A percentile compares a stretch with the other conserved stretches of the same genome.
Conservation (phyloP, 2,888 invertebrate genomes). For the Caenorhabditis sp. region DNA sequence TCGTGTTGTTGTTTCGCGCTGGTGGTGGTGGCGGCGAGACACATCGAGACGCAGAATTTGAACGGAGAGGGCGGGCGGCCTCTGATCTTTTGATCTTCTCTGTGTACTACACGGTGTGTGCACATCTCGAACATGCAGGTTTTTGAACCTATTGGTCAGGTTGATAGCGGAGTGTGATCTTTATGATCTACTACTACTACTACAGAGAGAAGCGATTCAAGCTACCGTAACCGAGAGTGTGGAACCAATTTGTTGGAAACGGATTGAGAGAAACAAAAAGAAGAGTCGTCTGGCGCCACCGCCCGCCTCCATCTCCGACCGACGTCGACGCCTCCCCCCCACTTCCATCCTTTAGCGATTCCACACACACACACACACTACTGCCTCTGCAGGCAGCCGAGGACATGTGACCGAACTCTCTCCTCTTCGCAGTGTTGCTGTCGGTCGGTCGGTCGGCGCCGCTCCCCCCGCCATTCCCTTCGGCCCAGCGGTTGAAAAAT, state of each 20-base stretch:
- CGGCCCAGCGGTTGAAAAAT: conserved; percentile 29
- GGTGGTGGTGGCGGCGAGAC: too few relatives aligned
- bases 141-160: too few relatives aligned
- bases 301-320: background rate
- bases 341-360: too few relatives aligned
- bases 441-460: conserved; percentile 5
- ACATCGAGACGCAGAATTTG: too few relatives aligned
- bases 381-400: conserved; percentile 13
- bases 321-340: conserved; percentile 21
- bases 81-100: too few relatives aligned
- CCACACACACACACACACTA: conserved; percentile 33
- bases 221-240: background rate
- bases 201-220: too few relatives aligned
- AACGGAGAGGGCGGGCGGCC: too few relatives aligned
- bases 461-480: conserved; percentile 18
- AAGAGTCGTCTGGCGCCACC: conserved; percentile 31
- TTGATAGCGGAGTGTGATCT: too few relatives aligned
- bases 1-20: too few relatives aligned
- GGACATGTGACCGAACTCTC: conserved; percentile 51
- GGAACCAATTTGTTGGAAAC: conserved; percentile 22
- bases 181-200: too few relatives aligned
- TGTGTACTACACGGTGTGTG: too few relatives aligned
- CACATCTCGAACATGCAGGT: too few relatives aligned
- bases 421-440: conserved; percentile 8
- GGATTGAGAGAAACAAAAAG: background rate